A percentile compares a stretch with the other conserved stretches of the same genome.
Evolutionary conservation across 2,888 invertebrate species (phyloP).

Genomic region (Hecatera dysodea): DNA sequence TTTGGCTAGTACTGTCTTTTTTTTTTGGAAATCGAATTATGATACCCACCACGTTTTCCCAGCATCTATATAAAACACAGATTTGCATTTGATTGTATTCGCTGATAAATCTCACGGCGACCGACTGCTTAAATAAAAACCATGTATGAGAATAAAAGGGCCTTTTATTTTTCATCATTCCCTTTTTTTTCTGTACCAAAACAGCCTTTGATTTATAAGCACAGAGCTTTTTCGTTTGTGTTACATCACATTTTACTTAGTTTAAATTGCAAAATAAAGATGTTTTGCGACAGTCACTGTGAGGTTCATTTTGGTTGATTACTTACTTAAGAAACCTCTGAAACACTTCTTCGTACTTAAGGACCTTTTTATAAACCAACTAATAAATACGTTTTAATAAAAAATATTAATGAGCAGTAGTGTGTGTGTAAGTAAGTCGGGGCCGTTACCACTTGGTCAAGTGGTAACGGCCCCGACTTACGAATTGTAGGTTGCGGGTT

Average conservation of each 20-base stretch:
- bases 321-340: neutral
- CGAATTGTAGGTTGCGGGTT: no score
- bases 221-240: constrained; percentile 47
- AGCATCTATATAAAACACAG: constrained; percentile 47
- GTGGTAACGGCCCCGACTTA: no score
- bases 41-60: constrained; percentile 9
- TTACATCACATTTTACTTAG: constrained; percentile 51
- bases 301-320: constrained; percentile 25
- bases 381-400: no score
- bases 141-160: constrained; percentile 57
- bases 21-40: neutral
- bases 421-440: no score
- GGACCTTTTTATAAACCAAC: neutral
- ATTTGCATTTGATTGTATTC: constrained; percentile 51
- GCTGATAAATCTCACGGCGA: constrained; percentile 22
- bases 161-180: constrained; percentile 62
- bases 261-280: constrained; percentile 38
- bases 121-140: constrained; percentile 59
- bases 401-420: no score
- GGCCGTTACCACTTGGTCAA: no score
- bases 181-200: constrained; percentile 45
- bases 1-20: no score
- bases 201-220: constrained; percentile 54
- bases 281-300: constrained; percentile 24
- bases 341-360: neutral